Base-by-base conservation (phyloP, 1,140 invertebrate species). In the Nasonia giraulti region DNA sequence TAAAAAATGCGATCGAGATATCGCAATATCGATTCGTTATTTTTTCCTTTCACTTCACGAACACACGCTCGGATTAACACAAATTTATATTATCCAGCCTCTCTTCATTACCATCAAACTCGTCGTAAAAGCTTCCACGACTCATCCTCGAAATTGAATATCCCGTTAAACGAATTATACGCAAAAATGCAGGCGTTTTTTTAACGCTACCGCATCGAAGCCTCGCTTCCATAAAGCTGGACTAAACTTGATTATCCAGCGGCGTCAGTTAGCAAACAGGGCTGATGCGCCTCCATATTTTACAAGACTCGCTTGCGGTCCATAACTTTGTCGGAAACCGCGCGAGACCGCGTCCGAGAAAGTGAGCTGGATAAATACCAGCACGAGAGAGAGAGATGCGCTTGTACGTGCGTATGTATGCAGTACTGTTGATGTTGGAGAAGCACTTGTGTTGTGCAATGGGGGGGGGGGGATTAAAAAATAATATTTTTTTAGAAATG, bases 281-380 rank as follows among this genome's bases (percentile, higher is more conserved):
- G 10, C 73, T 8, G 73, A 40, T 11, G 73, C 17, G 17, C 37
- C 73, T 75, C 17, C 73, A 75, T 75, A 75, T 75, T 75, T 75
- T 75, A 75, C 73, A 74, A 74, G 73, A 74, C 17, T 62, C 27
- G 27, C 20, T 62, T 71, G 14, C 73, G 20, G 10, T 11, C 31
- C 37, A 75, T 40, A 75, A 75, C 33, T 75, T 75, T 75, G 17
- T 20, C 27, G 37, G 17, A 37, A 33, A 37, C 20, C 73, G 73
- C 37, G 73, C 20, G 17, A n/a, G 14, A 62, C 6, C 6, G 17
- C 6, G 17, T 12, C 11, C 37, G 31, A 20, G 23, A 73, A 37
- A 73, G 71, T 2, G 71, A 73, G 33, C 2, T 12, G 14, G 27
- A 33, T 12, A 73, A 37, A 31, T 14, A 68, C 40, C 2, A 68